These are phyloP conservation scores for Typhlichthys eigenmanni DNA, from an alignment of 2,797 vertebrate species.

Conservation along the genomic window DNA sequence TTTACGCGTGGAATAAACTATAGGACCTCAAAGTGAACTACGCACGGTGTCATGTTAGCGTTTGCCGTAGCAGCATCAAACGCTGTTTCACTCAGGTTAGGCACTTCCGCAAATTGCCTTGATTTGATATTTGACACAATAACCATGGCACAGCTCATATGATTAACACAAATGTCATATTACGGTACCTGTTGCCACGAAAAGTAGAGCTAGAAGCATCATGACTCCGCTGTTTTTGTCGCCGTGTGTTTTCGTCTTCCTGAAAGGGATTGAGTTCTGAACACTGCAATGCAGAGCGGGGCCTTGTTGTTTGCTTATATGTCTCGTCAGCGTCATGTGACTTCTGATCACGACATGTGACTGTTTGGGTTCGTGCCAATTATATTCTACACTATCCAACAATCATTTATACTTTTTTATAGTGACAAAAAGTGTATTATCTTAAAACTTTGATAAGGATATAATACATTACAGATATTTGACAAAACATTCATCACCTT, in stretches of 20 bases:
- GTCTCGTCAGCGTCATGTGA: conserved; percentile 72
- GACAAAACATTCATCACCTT: too few species aligned
- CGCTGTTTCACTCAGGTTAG: not conserved
- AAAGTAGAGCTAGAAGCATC: conserved; percentile 74
- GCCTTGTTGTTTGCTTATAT: conserved; percentile 38
- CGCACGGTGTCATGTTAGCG: not conserved
- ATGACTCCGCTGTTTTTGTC: conserved; percentile 53
- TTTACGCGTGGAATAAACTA: not conserved
- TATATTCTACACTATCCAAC: too few species aligned
- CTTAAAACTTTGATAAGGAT: too few species aligned
- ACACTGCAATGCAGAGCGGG: conserved; percentile 51
- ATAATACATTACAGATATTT: too few species aligned
- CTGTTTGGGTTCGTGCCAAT: not conserved
- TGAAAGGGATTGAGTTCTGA: not conserved
- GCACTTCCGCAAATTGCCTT: conserved; percentile 56
- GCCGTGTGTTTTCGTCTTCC: not conserved
- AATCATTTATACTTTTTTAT: too few species aligned
- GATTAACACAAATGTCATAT: fast-evolving
- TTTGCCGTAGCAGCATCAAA: conserved; percentile 2
- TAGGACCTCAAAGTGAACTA: not conserved
- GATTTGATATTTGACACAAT: not conserved
- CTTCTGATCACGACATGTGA: conserved; percentile 56
- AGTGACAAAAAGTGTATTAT: too few species aligned
- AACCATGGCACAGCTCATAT: not conserved
- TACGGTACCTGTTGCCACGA: conserved; percentile 74